phyloP scores from a whole-genome alignment of 2,888 invertebrate species.

The Tromatobia lineatoria region DNA sequence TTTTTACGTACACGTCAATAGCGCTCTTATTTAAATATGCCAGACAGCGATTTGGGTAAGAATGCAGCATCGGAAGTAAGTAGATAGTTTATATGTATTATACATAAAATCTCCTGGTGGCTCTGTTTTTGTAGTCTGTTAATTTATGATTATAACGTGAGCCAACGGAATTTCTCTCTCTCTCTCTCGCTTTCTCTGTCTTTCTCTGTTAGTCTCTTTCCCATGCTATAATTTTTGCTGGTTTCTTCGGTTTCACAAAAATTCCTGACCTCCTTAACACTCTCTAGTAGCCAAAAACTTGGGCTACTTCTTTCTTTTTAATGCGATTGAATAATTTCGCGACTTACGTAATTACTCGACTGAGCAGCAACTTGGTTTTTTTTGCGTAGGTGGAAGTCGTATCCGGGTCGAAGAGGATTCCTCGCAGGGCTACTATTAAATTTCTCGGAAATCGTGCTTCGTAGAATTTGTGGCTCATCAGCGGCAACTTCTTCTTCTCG shows the following conservation, averaged over 20 bases:
- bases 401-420: slow-evolving; percentile 51
- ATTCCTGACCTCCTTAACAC: slow-evolving; percentile 36
- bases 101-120: background rate
- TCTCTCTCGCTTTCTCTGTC: background rate
- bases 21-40: slow-evolving; percentile 17
- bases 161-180: slow-evolving; percentile 10
- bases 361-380: slow-evolving; percentile 6
- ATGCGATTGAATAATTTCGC: slow-evolving; percentile 56
- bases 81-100: background rate
- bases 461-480: slow-evolving; percentile 3
- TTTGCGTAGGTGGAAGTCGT: slow-evolving; percentile 22
- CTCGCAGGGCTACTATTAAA: background rate
- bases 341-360: slow-evolving; percentile 41
- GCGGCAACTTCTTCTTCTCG: background rate
- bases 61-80: background rate
- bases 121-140: background rate
- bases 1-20: background rate
- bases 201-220: background rate
- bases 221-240: slow-evolving; percentile 14
- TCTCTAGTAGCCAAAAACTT: slow-evolving; percentile 19
- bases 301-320: slow-evolving; percentile 48
- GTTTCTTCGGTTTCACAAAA: slow-evolving; percentile 36
- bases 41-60: slow-evolving; percentile 9
- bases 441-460: slow-evolving; percentile 26
- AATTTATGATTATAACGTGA: slow-evolving; percentile 17